Percentiles rank a stretch among this genome's conserved stretches.
Conservation (phyloP, 1,140 invertebrate species). For the Ectropis grisescens region DNA sequence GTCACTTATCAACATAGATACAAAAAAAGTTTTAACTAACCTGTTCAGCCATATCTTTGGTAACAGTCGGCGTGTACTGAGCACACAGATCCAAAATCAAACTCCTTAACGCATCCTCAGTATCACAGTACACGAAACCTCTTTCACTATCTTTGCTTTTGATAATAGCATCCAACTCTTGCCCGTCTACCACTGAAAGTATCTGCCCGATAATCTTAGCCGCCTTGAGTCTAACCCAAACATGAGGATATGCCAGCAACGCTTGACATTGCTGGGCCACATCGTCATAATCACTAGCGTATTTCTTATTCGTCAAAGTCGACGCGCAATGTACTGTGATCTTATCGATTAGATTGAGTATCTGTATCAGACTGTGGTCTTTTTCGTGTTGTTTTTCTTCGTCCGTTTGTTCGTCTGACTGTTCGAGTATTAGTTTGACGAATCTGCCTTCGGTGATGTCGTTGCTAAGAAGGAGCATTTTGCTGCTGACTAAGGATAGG, state of each 20-base stretch:
- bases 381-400: constrained; percentile 63
- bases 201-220: constrained; percentile 82
- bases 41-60: constrained; percentile 76
- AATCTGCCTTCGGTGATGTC: constrained; percentile 59
- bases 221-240: constrained; percentile 80
- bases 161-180: constrained; percentile 70
- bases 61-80: constrained; percentile 76
- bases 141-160: constrained; percentile 53
- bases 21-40: no score
- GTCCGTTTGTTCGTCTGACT: constrained; percentile 38
- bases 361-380: constrained; percentile 71
- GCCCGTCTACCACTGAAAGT: constrained; percentile 73
- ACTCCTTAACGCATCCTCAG: constrained; percentile 73
- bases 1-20: no score
- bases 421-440: constrained; percentile 42
- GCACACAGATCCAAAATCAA: constrained; percentile 80
- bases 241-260: constrained; percentile 73
- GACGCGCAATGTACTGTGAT: constrained; percentile 63
- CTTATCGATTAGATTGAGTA: constrained; percentile 68
- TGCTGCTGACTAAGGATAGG: constrained; percentile 69
- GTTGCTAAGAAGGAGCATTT: constrained; percentile 45
- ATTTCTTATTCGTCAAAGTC: constrained; percentile 51
- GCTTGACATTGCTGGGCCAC: constrained; percentile 82
- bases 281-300: constrained; percentile 62
- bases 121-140: constrained; percentile 75